Evolutionary conservation across 2,888 invertebrate species (phyloP).

Genomic region (Hybos culiciformis): DNA sequence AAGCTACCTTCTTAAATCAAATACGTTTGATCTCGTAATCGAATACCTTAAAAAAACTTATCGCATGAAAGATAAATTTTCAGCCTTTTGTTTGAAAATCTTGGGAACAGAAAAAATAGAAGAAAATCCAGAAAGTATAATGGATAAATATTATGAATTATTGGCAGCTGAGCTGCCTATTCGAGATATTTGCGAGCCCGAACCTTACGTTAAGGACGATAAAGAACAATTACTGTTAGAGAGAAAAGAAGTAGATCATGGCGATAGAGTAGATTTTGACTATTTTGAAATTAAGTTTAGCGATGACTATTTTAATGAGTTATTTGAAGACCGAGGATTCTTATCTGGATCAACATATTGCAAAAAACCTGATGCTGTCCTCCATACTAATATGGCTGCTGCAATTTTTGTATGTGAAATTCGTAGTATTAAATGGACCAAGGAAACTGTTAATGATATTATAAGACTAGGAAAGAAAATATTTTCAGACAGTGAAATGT

Average conservation of each 20-base stretch:
- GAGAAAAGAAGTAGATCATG: conserved; percentile 4
- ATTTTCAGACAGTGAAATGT: conserved; percentile 19
- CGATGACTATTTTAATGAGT: conserved; percentile 18
- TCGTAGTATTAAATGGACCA: conserved; percentile 32
- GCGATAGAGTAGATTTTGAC: not conserved
- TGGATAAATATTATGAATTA: not conserved
- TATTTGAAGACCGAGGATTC: conserved; percentile 25
- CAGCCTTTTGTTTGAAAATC: conserved; percentile 1
- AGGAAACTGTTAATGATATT: conserved; percentile 28
- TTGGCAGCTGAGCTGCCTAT: not conserved
- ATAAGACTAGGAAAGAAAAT: conserved; percentile 29
- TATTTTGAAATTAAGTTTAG: conserved; percentile 9
- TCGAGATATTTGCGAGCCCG: not conserved
- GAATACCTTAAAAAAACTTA: not conserved
- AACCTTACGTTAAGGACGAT: too few species aligned
- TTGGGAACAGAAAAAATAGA: not conserved
- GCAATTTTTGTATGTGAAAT: conserved; percentile 29
- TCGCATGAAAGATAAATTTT: not conserved
- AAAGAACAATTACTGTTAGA: too few species aligned
- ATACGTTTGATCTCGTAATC: not conserved
- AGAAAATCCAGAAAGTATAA: not conserved
- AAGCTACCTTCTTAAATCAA: too few species aligned
- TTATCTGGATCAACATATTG: conserved; percentile 30
- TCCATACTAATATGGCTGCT: conserved; percentile 31
- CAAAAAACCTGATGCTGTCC: conserved; percentile 26